A percentile compares a stretch with the other conserved stretches of the same genome.
These are phyloP conservation scores for Chironomus riparius DNA, from an alignment of 2,888 invertebrate genomes.

Conservation along the genomic window DNA sequence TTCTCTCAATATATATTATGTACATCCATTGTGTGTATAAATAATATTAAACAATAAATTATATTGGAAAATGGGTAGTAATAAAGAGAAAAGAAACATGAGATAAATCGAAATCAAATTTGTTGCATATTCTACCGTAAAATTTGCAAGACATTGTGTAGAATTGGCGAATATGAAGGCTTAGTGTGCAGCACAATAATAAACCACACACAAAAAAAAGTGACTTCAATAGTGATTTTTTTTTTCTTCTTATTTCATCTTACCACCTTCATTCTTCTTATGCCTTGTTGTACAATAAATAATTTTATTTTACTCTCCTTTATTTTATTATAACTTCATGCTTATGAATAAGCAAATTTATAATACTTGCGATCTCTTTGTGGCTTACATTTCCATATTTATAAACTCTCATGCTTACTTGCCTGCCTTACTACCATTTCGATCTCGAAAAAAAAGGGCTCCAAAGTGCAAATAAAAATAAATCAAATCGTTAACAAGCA, in stretches of 20 bases:
- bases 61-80: slow-evolving; percentile 5
- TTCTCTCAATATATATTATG: neutral
- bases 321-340: neutral
- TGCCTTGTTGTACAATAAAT: neutral
- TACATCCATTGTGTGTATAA: neutral
- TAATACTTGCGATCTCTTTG: slow-evolving; percentile 3
- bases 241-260: neutral
- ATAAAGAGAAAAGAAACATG: slow-evolving; percentile 6
- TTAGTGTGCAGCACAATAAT: neutral
- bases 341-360: slow-evolving; percentile 2
- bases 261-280: neutral
- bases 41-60: slow-evolving; percentile 17
- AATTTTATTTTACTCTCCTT: neutral
- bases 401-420: neutral
- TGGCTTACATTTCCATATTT: slow-evolving; percentile 14
- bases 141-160: neutral
- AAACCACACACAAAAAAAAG: neutral
- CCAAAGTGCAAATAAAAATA: slow-evolving; percentile 25
- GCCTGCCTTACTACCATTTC: no score
- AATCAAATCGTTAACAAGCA: slow-evolving; percentile 24
- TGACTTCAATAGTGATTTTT: neutral
- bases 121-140: slow-evolving; percentile 24
- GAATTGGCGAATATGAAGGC: no score
- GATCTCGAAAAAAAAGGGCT: neutral
- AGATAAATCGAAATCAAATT: slow-evolving; percentile 25